These are phyloP conservation scores for Sebastes flavidus DNA, from an alignment of 2,797 vertebrate genomes.

Conservation along the genomic window DNA sequence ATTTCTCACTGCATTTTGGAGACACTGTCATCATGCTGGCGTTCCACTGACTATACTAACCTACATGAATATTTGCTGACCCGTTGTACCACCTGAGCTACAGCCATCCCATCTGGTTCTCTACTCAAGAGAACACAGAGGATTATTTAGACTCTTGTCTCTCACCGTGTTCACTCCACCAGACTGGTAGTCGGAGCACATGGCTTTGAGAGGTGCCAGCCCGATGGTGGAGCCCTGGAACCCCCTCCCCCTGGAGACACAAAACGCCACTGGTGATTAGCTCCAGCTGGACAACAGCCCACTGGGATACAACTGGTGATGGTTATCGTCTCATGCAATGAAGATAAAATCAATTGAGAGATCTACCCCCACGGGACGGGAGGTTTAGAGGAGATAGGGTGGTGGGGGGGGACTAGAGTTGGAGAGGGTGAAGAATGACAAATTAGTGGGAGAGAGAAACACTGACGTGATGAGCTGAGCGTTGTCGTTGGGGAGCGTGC, in stretches of 20 bases:
- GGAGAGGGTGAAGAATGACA: background rate
- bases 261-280: slow-evolving; percentile 42
- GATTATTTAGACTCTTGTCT: slow-evolving; percentile 7
- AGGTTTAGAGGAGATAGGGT: background rate
- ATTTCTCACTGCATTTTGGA: background rate
- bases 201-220: slow-evolving; percentile 93
- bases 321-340: background rate
- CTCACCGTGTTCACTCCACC: slow-evolving; percentile 96
- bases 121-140: background rate
- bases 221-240: slow-evolving; percentile 96
- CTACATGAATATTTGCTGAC: background rate
- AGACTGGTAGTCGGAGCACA: slow-evolving; percentile 97
- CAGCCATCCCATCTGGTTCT: background rate
- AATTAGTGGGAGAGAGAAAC: background rate
- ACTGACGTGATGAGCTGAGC: slow-evolving; percentile 95
- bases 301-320: background rate
- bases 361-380: background rate
- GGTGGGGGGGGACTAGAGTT: background rate
- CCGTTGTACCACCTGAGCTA: background rate
- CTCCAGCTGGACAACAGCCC: slow-evolving; percentile 23
- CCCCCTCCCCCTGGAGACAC: slow-evolving; percentile 85
- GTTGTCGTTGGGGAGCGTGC: slow-evolving; percentile 89
- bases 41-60: background rate
- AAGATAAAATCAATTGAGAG: slow-evolving; percentile 1
- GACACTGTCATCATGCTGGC: background rate